Evolutionary conservation across 2,888 invertebrate species (phyloP).

Genomic region (Drosophila melanosoma): DNA sequence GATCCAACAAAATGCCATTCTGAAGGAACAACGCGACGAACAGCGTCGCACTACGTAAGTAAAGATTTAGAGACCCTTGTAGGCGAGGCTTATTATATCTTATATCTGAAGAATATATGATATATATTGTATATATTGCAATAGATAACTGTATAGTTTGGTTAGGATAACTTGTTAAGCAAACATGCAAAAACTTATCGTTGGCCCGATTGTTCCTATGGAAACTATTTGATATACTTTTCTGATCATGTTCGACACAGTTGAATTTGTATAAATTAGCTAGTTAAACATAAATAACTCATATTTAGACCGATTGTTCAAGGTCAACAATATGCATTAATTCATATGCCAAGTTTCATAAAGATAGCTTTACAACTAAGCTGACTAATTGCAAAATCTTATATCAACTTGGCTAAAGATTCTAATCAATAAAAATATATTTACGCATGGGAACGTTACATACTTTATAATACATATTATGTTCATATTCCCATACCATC

Average conservation of each 20-base stretch:
- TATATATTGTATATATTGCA: too few species aligned
- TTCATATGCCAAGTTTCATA: too few species aligned
- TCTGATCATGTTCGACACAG: not conserved
- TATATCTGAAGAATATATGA: too few species aligned
- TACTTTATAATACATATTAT: too few species aligned
- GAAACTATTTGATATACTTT: not conserved
- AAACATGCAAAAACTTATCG: not conserved
- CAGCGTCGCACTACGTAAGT: conserved; percentile 77
- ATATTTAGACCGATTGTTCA: too few species aligned
- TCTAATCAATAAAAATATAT: not conserved
- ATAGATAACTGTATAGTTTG: not conserved
- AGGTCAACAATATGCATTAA: not conserved
- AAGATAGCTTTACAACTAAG: too few species aligned
- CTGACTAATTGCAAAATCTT: too few species aligned
- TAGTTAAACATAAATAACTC: not conserved
- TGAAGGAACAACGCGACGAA: conserved; percentile 55
- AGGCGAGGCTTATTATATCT: too few species aligned
- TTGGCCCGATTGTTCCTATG: not conserved
- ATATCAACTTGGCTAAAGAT: too few species aligned
- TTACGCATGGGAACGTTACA: too few species aligned
- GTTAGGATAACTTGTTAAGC: not conserved
- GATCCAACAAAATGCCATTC: conserved; percentile 76
- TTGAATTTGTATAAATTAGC: not conserved
- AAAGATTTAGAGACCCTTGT: not conserved
- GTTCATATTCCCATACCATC: not conserved